phyloP scores from a whole-genome alignment of 23 tunicate genomes.

The Phallusia fumigata region DNA sequence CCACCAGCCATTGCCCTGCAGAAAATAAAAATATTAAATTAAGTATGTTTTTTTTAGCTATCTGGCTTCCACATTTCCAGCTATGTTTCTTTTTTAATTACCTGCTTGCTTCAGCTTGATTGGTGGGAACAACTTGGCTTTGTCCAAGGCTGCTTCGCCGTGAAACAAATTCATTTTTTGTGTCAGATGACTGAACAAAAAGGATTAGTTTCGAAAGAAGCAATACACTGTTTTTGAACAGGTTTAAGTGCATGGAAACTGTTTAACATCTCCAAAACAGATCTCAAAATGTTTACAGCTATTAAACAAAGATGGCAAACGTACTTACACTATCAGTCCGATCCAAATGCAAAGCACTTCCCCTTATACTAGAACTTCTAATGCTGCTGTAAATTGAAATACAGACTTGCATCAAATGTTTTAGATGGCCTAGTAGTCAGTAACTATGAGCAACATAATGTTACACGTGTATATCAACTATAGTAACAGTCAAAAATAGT shows the following conservation, averaged over 20 bases:
- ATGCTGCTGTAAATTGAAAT: slow-evolving; percentile 47
- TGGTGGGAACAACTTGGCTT: slow-evolving; percentile 55
- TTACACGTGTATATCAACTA: too few relatives aligned
- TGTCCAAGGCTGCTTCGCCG: background rate
- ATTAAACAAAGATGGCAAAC: background rate
- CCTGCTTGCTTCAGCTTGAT: slow-evolving; percentile 91
- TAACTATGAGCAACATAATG: too few relatives aligned
- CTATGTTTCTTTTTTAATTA: slow-evolving; percentile 18
- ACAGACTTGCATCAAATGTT: too few relatives aligned
- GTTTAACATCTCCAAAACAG: too few relatives aligned
- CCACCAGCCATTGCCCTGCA: slow-evolving; percentile 89
- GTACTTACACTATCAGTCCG: slow-evolving; percentile 42
- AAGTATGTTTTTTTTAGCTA: background rate
- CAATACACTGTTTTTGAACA: too few relatives aligned
- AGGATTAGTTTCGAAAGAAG: background rate
- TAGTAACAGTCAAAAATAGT: background rate
- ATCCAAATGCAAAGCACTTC: slow-evolving; percentile 61
- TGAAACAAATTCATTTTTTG: slow-evolving; percentile 2
- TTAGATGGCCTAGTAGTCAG: too few relatives aligned
- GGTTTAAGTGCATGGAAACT: too few relatives aligned
- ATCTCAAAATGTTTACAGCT: background rate
- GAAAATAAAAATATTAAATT: background rate
- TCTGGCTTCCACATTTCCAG: too few relatives aligned
- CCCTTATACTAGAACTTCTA: slow-evolving; percentile 63
- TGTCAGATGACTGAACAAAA: background rate